A percentile compares a stretch with the other conserved stretches of the same genome.
These are phyloP conservation scores for Charaxes varanes DNA, from an alignment of 1,140 invertebrate genomes.

Conservation along the genomic window DNA sequence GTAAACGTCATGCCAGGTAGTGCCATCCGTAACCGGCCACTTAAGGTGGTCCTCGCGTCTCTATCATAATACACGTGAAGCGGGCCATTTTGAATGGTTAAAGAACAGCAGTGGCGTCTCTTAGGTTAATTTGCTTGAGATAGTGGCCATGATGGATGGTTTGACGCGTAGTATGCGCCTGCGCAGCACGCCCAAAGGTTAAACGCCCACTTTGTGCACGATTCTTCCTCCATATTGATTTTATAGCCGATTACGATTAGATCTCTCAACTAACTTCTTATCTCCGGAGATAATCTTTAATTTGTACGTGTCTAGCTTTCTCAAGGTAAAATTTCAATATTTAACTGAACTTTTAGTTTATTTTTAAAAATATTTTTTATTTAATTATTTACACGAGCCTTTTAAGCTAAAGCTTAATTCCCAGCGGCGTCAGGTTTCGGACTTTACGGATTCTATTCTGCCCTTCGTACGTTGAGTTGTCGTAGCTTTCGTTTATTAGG, in stretches of 20 bases:
- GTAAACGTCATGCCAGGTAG: conserved; percentile 52
- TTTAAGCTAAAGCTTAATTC: too few species aligned
- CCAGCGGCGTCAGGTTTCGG: too few species aligned
- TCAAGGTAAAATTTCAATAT: too few species aligned
- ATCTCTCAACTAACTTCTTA: conserved; percentile 14
- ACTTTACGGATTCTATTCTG: too few species aligned
- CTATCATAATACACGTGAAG: not conserved
- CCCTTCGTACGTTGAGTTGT: too few species aligned
- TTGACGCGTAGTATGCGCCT: conserved; percentile 50
- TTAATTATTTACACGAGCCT: too few species aligned
- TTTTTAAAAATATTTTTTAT: too few species aligned
- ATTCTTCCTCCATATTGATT: conserved; percentile 64
- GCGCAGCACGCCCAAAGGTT: conserved; percentile 60
- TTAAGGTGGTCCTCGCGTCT: conserved; percentile 4
- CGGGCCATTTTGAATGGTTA: conserved; percentile 23
- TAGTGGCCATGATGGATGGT: conserved; percentile 60
- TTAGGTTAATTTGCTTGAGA: conserved; percentile 60
- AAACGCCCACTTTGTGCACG: conserved; percentile 67
- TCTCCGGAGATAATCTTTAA: conserved; percentile 6
- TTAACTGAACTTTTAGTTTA: too few species aligned
- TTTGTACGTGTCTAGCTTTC: too few species aligned
- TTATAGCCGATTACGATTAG: conserved; percentile 29
- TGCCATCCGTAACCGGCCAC: conserved; percentile 24
- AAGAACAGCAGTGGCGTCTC: conserved; percentile 40
- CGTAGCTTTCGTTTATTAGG: too few species aligned